Evolutionary conservation across 1,140 invertebrate species (phyloP).

Genomic region (Pogonomyrmex californicus): DNA sequence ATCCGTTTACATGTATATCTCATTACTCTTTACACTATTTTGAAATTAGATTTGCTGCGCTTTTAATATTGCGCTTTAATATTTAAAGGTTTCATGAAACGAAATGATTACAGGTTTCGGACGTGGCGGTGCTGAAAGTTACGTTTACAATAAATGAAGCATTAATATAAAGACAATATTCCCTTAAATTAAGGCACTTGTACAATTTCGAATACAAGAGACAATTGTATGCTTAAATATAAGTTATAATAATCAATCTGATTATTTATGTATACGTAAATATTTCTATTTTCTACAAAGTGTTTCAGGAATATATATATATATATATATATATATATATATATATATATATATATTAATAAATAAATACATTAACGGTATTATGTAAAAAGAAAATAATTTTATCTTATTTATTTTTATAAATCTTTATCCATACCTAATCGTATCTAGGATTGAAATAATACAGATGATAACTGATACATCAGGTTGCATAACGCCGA

Average conservation of each 20-base stretch:
- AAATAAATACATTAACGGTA: constrained; percentile 5
- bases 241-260: neutral
- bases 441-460: neutral
- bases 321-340: too few relatives aligned
- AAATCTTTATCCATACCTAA: neutral
- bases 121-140: constrained; percentile 89
- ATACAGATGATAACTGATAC: neutral
- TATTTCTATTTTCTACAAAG: constrained; percentile 32
- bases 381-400: neutral
- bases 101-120: constrained; percentile 87
- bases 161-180: neutral
- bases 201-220: neutral
- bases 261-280: constrained; percentile 43
- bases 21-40: neutral
- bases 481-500: neutral
- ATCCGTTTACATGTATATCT: neutral
- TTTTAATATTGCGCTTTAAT: constrained; percentile 20
- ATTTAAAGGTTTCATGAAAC: neutral
- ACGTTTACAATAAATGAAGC: constrained; percentile 88
- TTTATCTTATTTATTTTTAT: neutral
- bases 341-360: too few relatives aligned
- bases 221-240: neutral
- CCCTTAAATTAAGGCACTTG: neutral
- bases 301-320: neutral
- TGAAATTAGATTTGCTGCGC: constrained; percentile 6